Evolutionary conservation across 2,797 vertebrate genomes (phyloP), one percentile per base, ranked within the genome.

Genomic region (Acrossocheilus wenchowensis): DNA sequence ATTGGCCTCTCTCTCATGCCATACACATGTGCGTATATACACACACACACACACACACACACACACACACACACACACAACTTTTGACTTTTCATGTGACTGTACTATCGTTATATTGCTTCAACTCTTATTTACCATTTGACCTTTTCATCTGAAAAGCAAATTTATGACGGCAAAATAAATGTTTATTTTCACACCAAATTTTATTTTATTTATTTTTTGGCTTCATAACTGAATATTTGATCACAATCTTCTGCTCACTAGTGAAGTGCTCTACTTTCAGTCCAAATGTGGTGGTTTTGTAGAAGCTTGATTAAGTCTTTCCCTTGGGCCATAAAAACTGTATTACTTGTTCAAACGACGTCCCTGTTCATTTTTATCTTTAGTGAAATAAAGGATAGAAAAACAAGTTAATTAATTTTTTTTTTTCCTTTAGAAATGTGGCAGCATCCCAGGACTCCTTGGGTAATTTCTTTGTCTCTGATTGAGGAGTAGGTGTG

Each of bases 181-280:
- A 60, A 43, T 15, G n/a, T 30, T 45, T 17, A 3, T 19, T 52
- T 52, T 52, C 50, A 12, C 52, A 34, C 45, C 26, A 57, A 39
- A n/a, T 5, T 36, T 10, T 71, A 6, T 68, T 15, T 36, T 19
- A 2, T 41, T 74, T 54, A 43, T 43, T 17, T 66, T 39, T 2
- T 0, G 21, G 23, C 21, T 72, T 54, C 66, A 21, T 30, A 57
- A 52, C 39, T 64, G 26, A 39, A 75, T 83, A 50, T 75, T 66
- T 83, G 72, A 83, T 66, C 41, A 23, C 50, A n/a, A 34, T 64
- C 54, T 48, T 62, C n/a, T 64, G 2, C 2, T 75, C 6, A 5
- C 10, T 36, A 64, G 69, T 62, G 82, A 83, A 39, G 43, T 52
- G 43, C n/a, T 84, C 73, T 48, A 77, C 73, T 66, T 84, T 66